A percentile compares a stretch with the other conserved stretches of the same genome.
phyloP scores from a whole-genome alignment of 2,113 vertebrate species.

The Aegotheles bennettii region DNA sequence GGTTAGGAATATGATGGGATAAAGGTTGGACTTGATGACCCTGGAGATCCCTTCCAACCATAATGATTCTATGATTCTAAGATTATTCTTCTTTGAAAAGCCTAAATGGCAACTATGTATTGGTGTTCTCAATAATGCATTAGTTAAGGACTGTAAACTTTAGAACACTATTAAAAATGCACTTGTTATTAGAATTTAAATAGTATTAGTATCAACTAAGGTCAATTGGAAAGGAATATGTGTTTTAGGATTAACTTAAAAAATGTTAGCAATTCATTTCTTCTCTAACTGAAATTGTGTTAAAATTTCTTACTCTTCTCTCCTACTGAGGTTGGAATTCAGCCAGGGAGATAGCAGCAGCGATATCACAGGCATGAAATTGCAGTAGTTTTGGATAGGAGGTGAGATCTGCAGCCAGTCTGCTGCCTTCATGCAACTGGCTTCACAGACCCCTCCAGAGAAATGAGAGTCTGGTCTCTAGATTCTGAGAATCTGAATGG shows the following conservation, averaged over 20 bases:
- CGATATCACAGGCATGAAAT: background rate
- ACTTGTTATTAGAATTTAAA: background rate
- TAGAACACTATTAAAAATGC: background rate
- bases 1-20: too few species aligned
- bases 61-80: too few species aligned
- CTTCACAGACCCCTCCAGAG: background rate
- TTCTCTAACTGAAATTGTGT: background rate
- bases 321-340: background rate
- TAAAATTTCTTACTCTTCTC: background rate
- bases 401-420: background rate
- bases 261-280: background rate
- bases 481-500: background rate
- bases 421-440: background rate
- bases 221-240: background rate
- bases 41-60: too few species aligned
- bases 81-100: background rate
- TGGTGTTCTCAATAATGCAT: background rate
- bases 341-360: background rate
- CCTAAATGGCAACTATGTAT: background rate
- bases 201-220: background rate
- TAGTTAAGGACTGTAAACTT: background rate
- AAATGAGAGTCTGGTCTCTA: background rate
- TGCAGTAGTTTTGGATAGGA: background rate
- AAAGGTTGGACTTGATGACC: too few species aligned
- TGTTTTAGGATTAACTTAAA: background rate